These are phyloP conservation scores for Acanthococcus lagerstroemiae DNA, from an alignment of 2,888 invertebrate species.

Conservation along the genomic window DNA sequence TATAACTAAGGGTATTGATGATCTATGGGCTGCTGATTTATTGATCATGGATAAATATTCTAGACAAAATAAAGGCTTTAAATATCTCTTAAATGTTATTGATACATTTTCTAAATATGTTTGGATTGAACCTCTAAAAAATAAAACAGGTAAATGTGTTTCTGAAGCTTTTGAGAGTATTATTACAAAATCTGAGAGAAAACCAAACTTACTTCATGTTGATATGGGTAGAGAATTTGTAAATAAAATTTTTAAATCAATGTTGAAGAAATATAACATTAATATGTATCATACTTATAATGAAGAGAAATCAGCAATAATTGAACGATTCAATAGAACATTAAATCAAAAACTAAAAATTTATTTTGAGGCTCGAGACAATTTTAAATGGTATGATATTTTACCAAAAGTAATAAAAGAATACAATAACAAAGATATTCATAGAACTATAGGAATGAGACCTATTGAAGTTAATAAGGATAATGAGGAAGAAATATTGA, in stretches of 20 bases:
- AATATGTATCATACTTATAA: slow-evolving; percentile 15
- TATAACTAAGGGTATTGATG: slow-evolving; percentile 24
- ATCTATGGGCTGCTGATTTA: slow-evolving; percentile 30
- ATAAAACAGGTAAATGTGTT: slow-evolving; percentile 8
- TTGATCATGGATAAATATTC: slow-evolving; percentile 24
- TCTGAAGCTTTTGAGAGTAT: background rate
- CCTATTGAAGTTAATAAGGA: slow-evolving; percentile 8
- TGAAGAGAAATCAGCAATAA: slow-evolving; percentile 7
- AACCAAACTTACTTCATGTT: slow-evolving; percentile 4
- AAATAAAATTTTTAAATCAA: slow-evolving; percentile 6
- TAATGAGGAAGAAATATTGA: slow-evolving; percentile 12
- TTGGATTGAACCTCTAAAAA: slow-evolving; percentile 26
- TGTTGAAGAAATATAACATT: slow-evolving; percentile 10
- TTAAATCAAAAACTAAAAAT: slow-evolving; percentile 17
- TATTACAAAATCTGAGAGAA: background rate
- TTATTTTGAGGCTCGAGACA: slow-evolving; percentile 1
- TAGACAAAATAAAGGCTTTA: slow-evolving; percentile 29
- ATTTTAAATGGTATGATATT: slow-evolving; percentile 4
- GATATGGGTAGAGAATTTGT: slow-evolving; percentile 8
- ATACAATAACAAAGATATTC: slow-evolving; percentile 2
- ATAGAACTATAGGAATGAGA: background rate
- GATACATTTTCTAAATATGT: slow-evolving; percentile 18
- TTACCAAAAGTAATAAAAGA: slow-evolving; percentile 1
- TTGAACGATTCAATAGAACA: slow-evolving; percentile 16
- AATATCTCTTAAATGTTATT: slow-evolving; percentile 29